Evolutionary conservation across 1,140 invertebrate genomes (phyloP).

Genomic region (Hypsibius dujardini): DNA sequence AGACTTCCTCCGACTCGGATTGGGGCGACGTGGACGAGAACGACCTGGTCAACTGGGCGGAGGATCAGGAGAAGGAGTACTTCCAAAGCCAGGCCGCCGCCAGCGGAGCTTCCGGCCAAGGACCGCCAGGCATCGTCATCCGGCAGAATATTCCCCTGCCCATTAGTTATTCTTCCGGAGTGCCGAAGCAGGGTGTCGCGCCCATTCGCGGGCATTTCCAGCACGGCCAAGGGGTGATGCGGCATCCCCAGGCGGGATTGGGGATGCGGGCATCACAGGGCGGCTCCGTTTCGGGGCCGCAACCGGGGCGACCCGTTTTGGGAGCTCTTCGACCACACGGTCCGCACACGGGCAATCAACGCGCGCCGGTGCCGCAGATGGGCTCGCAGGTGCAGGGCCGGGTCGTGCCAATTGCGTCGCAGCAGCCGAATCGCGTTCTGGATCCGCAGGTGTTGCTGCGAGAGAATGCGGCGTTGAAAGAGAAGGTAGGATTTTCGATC

Average conservation of each 20-base stretch:
- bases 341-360: too few relatives aligned
- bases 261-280: background rate
- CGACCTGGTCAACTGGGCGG: background rate
- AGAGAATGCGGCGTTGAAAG: too few relatives aligned
- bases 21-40: conserved; percentile 1
- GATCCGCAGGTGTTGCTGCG: too few relatives aligned
- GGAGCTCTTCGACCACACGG: too few relatives aligned
- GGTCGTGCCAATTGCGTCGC: too few relatives aligned
- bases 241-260: background rate
- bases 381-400: too few relatives aligned
- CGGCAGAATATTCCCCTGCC: background rate
- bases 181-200: background rate
- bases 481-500: background rate
- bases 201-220: background rate
- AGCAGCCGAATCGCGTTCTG: too few relatives aligned
- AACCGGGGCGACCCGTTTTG: background rate
- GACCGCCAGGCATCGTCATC: background rate
- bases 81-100: background rate
- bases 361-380: too few relatives aligned
- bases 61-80: background rate
- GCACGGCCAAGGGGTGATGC: background rate
- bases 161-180: background rate
- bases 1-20: background rate
- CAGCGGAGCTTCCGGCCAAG: background rate
- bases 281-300: background rate